Base-by-base conservation (phyloP, 2,113 vertebrate species). In the Hipposideros armiger region DNA sequence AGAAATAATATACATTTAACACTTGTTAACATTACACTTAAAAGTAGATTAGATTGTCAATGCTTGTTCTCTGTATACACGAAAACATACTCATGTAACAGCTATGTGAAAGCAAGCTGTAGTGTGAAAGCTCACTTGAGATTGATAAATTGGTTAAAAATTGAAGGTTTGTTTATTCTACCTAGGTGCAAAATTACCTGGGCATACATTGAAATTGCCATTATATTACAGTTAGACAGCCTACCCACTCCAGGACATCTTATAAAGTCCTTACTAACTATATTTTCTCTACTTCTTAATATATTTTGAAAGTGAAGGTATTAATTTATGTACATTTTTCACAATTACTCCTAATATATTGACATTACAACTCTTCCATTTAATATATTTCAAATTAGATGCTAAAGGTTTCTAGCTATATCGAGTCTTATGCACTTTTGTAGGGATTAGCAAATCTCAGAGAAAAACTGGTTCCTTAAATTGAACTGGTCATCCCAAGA, bases 401-500 rank as follows among this genome's bases (percentile, higher is more conserved):
- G 4, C 20, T 90, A 80, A 93, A 78, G 20, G 0, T 80, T 92
- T 70, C 56, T 54, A 36, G 4, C 5, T 45, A 50, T 22, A 76
- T 36, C 87, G 36, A 56, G 17, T 47, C 73, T n/a, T 50, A 56
- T 78, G n/a, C 87, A n/a, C 36, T 87, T 98, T 95, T 54, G 87
- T 69, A 89, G 64, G 36, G 30, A 95, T 93, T 92, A 74, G 74
- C 56, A 97, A 97, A 96, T 95, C 60, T 54, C n/a, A 89, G 87
- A 97, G 96, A 89, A 94, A 97, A 98, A 95, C 78, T 73, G 20
- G 32, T 90, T 94, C 73, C 47, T 95, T 95, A 94, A 87, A 96
- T 95, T 95, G 90, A 97, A 98, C 72, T 88, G 96, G 95, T 97
- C 54, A 42, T 52, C 84, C 67, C 9, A 87, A 96, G 90, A 81